Percentiles rank a stretch among this genome's conserved stretches.
Conservation (phyloP, 2,113 vertebrate genomes). For the Turdus rufiventris region DNA sequence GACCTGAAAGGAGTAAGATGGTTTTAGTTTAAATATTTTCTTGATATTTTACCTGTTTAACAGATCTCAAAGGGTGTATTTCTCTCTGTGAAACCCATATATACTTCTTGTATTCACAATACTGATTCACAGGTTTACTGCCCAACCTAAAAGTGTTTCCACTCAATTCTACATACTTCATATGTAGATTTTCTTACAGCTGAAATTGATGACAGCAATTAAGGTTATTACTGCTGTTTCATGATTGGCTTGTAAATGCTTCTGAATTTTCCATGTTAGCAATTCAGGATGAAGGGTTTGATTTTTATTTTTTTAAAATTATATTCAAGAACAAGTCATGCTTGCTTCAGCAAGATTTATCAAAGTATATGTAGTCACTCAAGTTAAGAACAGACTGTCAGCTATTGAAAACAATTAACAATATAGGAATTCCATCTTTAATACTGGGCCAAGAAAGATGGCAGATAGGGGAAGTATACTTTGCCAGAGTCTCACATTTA, state of each 20-base stretch:
- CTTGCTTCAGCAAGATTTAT: neutral
- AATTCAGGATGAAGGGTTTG: neutral
- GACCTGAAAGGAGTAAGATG: neutral
- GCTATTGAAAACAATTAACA: neutral
- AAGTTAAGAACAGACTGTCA: neutral
- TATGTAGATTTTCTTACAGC: neutral
- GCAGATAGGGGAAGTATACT: neutral
- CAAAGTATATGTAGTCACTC: neutral
- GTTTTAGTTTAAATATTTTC: neutral
- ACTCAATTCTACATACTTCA: neutral
- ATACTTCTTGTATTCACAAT: neutral
- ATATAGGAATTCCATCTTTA: neutral
- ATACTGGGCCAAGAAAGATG: neutral
- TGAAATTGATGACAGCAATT: neutral
- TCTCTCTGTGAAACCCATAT: fast-evolving
- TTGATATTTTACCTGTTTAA: neutral
- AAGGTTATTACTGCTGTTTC: neutral
- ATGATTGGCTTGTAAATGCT: neutral
- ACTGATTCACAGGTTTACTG: neutral
- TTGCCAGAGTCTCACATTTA: neutral
- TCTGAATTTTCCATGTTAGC: neutral
- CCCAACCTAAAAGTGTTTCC: neutral
- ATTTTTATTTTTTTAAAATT: fast-evolving
- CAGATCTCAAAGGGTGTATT: neutral
- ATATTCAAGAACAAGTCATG: neutral